phyloP scores from a whole-genome alignment of 1,140 invertebrate species.

The Kradibia gibbosae region DNA sequence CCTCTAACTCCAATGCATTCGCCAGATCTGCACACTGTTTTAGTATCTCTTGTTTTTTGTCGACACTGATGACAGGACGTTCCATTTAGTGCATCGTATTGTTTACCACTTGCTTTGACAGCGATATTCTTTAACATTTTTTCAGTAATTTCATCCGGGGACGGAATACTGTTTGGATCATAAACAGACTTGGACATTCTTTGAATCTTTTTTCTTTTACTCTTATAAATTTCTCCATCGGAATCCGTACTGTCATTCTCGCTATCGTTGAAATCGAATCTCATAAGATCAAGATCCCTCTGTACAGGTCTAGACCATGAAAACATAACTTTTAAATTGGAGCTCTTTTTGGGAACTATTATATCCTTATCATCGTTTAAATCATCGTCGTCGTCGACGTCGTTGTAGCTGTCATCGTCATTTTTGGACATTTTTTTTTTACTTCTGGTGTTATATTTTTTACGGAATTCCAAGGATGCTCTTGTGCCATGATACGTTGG shows the following conservation, averaged over 20 bases:
- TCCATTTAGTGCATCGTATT: slow-evolving; percentile 61
- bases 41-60: slow-evolving; percentile 72
- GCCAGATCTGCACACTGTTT: slow-evolving; percentile 69
- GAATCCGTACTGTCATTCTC: slow-evolving; percentile 44
- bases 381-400: slow-evolving; percentile 34
- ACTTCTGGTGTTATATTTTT: slow-evolving; percentile 59
- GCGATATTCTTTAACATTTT: slow-evolving; percentile 65
- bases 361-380: slow-evolving; percentile 23
- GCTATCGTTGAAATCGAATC: slow-evolving; percentile 55
- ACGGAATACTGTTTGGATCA: slow-evolving; percentile 55
- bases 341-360: slow-evolving; percentile 41
- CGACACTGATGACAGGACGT: slow-evolving; percentile 71
- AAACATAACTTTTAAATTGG: slow-evolving; percentile 57
- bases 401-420: slow-evolving; percentile 2
- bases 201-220: slow-evolving; percentile 33
- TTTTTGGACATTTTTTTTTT: slow-evolving; percentile 33
- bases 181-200: slow-evolving; percentile 48
- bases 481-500: neutral
- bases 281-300: slow-evolving; percentile 57
- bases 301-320: slow-evolving; percentile 60
- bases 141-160: slow-evolving; percentile 63
- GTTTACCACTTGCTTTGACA: slow-evolving; percentile 56
- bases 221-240: slow-evolving; percentile 10
- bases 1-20: slow-evolving; percentile 69
- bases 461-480: slow-evolving; percentile 33